Evolutionary conservation across 2,888 invertebrate species (phyloP).

Genomic region (Agrochola lychnidis): DNA sequence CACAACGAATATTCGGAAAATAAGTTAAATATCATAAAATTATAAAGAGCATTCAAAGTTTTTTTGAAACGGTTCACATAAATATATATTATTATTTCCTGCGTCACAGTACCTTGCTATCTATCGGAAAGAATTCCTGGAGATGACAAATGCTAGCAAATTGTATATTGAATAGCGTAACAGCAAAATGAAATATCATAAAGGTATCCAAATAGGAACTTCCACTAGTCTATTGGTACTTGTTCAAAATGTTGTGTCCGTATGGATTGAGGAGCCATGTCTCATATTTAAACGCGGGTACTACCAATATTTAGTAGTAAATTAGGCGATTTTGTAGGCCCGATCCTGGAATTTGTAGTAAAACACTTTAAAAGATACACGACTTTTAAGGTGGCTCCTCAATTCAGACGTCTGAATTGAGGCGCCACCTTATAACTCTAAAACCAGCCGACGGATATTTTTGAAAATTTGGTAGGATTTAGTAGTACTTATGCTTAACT

Average conservation of each 20-base stretch:
- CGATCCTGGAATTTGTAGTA: too few relatives aligned
- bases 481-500: too few relatives aligned
- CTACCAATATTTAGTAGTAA: too few relatives aligned
- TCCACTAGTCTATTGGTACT: slow-evolving; percentile 17
- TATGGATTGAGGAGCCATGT: too few relatives aligned
- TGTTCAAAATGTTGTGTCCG: neutral
- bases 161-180: slow-evolving; percentile 35
- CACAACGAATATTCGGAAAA: neutral
- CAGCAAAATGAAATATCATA: slow-evolving; percentile 27
- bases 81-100: slow-evolving; percentile 23
- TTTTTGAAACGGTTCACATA: neutral
- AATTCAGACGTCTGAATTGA: too few relatives aligned
- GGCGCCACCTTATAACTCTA: too few relatives aligned
- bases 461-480: too few relatives aligned
- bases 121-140: slow-evolving; percentile 9
- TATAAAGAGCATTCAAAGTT: neutral
- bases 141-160: slow-evolving; percentile 46
- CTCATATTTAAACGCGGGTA: too few relatives aligned
- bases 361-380: too few relatives aligned
- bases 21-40: neutral
- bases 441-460: too few relatives aligned
- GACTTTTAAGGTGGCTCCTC: too few relatives aligned
- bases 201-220: slow-evolving; percentile 24
- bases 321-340: too few relatives aligned
- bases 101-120: neutral